Conservation (phyloP, 2,113 vertebrate species). For the Pongo pygmaeus region DNA sequence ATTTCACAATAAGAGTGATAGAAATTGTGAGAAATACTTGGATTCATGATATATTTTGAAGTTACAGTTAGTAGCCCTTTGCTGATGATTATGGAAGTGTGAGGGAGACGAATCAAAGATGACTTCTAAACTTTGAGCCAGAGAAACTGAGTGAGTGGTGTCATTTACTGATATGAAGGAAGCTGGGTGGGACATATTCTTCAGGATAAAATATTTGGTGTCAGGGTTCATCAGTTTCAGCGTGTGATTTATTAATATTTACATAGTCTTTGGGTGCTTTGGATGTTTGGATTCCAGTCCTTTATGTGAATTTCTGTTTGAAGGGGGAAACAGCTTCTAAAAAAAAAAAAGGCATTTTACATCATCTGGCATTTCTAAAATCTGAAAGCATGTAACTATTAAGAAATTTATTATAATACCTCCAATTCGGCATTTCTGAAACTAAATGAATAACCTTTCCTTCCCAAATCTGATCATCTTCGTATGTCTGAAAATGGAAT, state of each 20-base stretch:
- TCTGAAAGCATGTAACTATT: not conserved
- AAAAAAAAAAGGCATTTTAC: not conserved
- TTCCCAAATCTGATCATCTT: not conserved
- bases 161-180: not conserved
- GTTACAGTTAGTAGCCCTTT: not conserved
- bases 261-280: not conserved
- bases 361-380: not conserved
- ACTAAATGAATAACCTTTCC: not conserved
- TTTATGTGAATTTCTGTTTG: not conserved
- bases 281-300: not conserved
- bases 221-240: not conserved
- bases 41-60: no score
- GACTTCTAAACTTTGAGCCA: no score
- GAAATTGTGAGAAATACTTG: not conserved
- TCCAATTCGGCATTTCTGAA: not conserved
- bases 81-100: not conserved
- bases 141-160: not conserved
- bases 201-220: not conserved
- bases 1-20: no score
- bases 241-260: not conserved
- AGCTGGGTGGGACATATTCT: not conserved
- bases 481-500: not conserved
- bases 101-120: not conserved
- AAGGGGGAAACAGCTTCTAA: not conserved
- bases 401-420: not conserved